Base-by-base conservation (phyloP, 1,140 invertebrate genomes). In the Diploscapter pachys region DNA sequence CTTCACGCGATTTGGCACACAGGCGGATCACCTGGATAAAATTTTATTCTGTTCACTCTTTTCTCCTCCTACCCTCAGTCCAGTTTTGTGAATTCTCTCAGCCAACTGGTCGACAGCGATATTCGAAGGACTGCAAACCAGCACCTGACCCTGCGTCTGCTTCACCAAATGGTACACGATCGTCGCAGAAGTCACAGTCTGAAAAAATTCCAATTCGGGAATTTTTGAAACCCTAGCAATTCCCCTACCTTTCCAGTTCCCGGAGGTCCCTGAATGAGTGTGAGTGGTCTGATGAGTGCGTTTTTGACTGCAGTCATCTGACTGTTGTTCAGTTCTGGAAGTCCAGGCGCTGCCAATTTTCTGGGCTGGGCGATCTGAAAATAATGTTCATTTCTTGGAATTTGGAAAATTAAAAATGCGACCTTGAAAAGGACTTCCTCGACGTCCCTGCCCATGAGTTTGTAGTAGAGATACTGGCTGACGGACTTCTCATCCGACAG, bases 21-120 rank as follows among this genome's bases (percentile, higher is more conserved):
- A 99, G 88, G 2, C 97, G 89, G 0, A 99, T 94, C 5, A 98
- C 90, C 51, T 76, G 31, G 31, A 1, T 31, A 31, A 31, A 31
- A 31, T 31, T 31, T 31, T 31, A 31, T 31, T 31, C 31, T 31
- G 1, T 31, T 31, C 31, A 31, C 31, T 31, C n/a, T 31, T 31
- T 31, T 31, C 31, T 31, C 1, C 1, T 31, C 31, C 31, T 31
- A 31, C 31, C 31, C 31, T 99, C 9, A 99, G 88, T 61, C 96
- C 96, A 31, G 96, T 99, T 79, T 92, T 90, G 86, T 99, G 96
- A 65, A 99, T 98, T 87, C 99, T 99, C 87, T 99, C 96, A 0
- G 96, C 98, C 3, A 99, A 88, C 84, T 99, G 97, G 87, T 99
- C 97, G 0, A 99, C 97, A 61, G 97, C 97, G 5, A 96, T 99